These are phyloP conservation scores for Anas georgica DNA, from an alignment of 2,797 vertebrate genomes.

Conservation along the genomic window DNA sequence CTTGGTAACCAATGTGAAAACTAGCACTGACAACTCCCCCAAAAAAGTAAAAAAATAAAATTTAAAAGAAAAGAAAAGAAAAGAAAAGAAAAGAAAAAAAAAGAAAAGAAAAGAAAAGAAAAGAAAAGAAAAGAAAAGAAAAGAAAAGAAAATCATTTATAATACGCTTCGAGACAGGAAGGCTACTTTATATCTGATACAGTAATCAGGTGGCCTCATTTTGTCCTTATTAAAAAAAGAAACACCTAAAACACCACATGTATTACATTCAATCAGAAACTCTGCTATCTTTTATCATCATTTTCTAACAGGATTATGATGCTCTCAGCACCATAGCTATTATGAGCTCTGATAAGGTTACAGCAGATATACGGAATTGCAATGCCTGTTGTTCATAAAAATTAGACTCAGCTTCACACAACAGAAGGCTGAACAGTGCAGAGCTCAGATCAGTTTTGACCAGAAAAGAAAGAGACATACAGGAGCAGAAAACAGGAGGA, in stretches of 20 bases:
- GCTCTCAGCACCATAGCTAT: background rate
- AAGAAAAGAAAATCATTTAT: background rate
- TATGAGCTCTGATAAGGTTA: background rate
- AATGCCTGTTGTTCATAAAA: background rate
- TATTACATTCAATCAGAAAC: background rate
- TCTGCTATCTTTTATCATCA: background rate
- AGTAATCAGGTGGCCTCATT: background rate
- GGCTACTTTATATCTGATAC: background rate
- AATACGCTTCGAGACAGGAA: background rate
- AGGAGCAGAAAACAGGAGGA: background rate
- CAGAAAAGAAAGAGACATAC: background rate
- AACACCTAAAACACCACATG: background rate
- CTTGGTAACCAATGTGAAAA: background rate
- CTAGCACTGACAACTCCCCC: background rate
- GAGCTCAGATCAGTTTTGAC: background rate
- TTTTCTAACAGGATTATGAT: conserved; percentile 5
- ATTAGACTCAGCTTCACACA: background rate
- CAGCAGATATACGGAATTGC: background rate
- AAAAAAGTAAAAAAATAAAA: no score
- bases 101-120: no score
- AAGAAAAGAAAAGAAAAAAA: no score
- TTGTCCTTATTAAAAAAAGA: background rate
- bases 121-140: no score
- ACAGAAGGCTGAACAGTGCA: background rate
- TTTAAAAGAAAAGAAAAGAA: no score